phyloP scores from a whole-genome alignment of 2,113 vertebrate genomes.

The Equus quagga region DNA sequence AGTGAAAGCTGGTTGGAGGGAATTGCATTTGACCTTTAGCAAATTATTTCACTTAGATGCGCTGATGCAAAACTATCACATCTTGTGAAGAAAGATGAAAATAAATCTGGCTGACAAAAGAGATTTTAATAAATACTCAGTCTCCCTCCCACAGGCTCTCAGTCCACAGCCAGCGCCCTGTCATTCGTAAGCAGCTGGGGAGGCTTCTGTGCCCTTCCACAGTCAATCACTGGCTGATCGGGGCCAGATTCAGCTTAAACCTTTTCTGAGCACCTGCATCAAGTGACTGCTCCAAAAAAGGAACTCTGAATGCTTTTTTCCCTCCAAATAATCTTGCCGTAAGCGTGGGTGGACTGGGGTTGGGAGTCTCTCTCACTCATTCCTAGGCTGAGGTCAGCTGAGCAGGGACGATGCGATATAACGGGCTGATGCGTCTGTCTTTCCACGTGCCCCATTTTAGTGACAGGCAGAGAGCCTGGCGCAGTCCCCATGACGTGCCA shows the following conservation, averaged over 20 bases:
- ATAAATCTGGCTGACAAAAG: slow-evolving; percentile 78
- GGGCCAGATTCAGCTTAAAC: neutral
- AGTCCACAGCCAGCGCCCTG: neutral
- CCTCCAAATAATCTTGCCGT: slow-evolving; percentile 24
- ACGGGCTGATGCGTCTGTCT: neutral
- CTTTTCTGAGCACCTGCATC: neutral
- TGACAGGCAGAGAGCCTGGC: neutral
- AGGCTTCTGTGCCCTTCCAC: slow-evolving; percentile 28
- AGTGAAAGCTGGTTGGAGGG: slow-evolving; percentile 80
- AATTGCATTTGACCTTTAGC: slow-evolving; percentile 80
- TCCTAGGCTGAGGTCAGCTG: neutral
- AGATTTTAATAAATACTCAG: slow-evolving; percentile 77
- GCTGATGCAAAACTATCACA: slow-evolving; percentile 78
- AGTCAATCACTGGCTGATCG: slow-evolving; percentile 10
- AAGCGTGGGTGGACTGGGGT: neutral
- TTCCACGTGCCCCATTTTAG: neutral
- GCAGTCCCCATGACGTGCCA: neutral
- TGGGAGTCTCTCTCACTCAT: neutral
- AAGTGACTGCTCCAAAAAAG: neutral
- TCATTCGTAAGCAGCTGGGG: slow-evolving; percentile 1
- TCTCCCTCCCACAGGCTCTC: slow-evolving; percentile 38
- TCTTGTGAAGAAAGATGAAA: slow-evolving; percentile 73
- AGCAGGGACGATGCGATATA: neutral
- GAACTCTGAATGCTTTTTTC: neutral
- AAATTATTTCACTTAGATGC: slow-evolving; percentile 80